Conservation (phyloP, 2,797 vertebrate species). For the Megaceryle alcyon region DNA sequence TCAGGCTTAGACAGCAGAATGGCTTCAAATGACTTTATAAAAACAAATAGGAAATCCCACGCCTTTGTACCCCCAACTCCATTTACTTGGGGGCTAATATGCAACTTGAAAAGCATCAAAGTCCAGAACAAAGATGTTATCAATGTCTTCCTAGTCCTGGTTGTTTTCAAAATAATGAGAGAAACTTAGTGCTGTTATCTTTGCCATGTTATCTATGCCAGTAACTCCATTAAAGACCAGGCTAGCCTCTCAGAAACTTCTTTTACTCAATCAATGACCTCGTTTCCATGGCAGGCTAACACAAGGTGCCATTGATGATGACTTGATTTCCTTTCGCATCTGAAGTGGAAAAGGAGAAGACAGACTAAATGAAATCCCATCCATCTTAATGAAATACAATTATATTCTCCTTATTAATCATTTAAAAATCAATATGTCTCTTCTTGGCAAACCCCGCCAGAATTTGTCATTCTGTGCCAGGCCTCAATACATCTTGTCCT, state of each 20-base stretch:
- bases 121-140: not conserved
- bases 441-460: conserved; percentile 91
- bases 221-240: conserved; percentile 70
- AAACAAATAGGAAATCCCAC: not conserved
- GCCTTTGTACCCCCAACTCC: not conserved
- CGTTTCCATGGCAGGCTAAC: conserved; percentile 97
- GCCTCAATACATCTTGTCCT: conserved; percentile 94
- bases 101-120: not conserved
- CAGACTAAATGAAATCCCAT: conserved; percentile 99
- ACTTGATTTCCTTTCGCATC: conserved; percentile 95
- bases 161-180: conserved; percentile 5
- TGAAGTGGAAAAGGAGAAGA: conserved; percentile 97
- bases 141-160: not conserved
- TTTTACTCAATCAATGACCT: conserved; percentile 87
- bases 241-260: conserved; percentile 79
- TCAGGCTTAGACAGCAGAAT: not conserved
- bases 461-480: conserved; percentile 95
- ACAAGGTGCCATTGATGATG: conserved; percentile 85
- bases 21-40: not conserved
- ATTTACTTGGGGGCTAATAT: not conserved
- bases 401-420: conserved; percentile 99
- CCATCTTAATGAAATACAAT: conserved; percentile 99
- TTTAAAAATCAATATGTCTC: conserved; percentile 99
- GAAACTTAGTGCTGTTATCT: conserved; percentile 27
- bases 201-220: conserved; percentile 55